Conservation (phyloP, 2,888 invertebrate genomes). For the Drosophila colorata region DNA sequence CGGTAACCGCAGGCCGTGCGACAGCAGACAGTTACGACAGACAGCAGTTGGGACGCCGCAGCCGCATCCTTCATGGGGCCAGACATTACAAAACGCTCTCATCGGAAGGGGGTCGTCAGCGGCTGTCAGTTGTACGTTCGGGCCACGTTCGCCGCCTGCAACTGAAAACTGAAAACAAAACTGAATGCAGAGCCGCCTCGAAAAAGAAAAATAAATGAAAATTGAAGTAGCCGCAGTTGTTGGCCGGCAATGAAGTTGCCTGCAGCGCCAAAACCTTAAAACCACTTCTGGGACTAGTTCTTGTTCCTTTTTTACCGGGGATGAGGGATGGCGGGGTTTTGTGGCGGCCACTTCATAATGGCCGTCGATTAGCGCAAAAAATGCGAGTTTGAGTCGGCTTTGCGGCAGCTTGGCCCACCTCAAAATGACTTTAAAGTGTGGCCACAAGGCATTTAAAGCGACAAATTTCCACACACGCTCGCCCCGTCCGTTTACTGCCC, state of each 20-base stretch:
- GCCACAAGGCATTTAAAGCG: constrained; percentile 49
- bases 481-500: not conserved
- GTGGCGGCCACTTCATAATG: constrained; percentile 37
- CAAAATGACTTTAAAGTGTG: constrained; percentile 68
- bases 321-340: not conserved
- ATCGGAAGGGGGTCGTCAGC: constrained; percentile 21
- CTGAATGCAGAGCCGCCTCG: constrained; percentile 34
- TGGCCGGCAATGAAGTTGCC: constrained; percentile 43
- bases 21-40: constrained; percentile 23
- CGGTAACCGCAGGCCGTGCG: constrained; percentile 45
- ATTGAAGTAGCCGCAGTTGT: constrained; percentile 59
- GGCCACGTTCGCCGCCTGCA: constrained; percentile 35
- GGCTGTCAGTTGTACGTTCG: constrained; percentile 38
- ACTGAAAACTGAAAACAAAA: constrained; percentile 19
- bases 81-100: constrained; percentile 36
- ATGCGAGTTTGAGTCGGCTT: constrained; percentile 27
- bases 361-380: constrained; percentile 55
- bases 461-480: constrained; percentile 13
- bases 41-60: not conserved
- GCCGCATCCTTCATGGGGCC: constrained; percentile 15
- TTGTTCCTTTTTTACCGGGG: not conserved
- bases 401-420: constrained; percentile 45
- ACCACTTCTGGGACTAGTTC: constrained; percentile 15
- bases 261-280: constrained; percentile 13
- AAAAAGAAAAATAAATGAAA: constrained; percentile 16